Base-by-base conservation (phyloP, 2,113 vertebrate genomes). In the Pontoporia blainvillei region DNA sequence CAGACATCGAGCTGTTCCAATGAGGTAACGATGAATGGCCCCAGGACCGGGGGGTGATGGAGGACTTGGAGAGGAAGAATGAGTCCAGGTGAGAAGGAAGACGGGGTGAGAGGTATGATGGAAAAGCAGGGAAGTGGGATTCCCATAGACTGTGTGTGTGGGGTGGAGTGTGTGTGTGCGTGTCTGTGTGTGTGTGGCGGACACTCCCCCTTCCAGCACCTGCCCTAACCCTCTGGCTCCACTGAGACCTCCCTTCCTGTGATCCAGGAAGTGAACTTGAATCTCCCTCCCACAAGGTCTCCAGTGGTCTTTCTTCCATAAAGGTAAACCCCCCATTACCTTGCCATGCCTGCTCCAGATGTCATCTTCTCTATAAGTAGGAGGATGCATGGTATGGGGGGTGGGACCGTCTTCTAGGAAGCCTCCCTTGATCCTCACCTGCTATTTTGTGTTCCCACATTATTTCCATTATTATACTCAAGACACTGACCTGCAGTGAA, bases 81-180 rank as follows among this genome's bases (percentile, higher is more conserved):
- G 98, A 97, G 86, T 97, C 97, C 83, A 85, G 83, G 95, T 95
- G 95, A 96, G 85, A 92, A 92, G 96, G 96, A 98, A 1, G n/a
- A 97, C 96, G 91, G 95, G 93, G 95, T 81, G 98, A 90, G 75
- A 90, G 95, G 93, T 90, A 97, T 93, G 98, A 98, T 98, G 98
- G 97, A 95, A 98, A 98, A 98, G 98, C 98, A 98, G 98, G 97
- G 98, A 98, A 98, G 98, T 98, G 98, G 98, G 95, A 95, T 94
- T 94, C 97, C 95, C 91, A 92, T 41, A 95, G 96, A 76, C 73
- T 86, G 75, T 6, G 39, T 39, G 25, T 23, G 52, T 8, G 78
- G 20, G 27, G 10, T 66, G n/a, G 27, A 12, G n/a, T 34, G 49
- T 79, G 20, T 4, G 18, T 3, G 7, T 44, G 59, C 12, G 52